Evolutionary conservation across 1,140 invertebrate genomes (phyloP), one percentile per base, ranked within the genome.

Genomic region (Caerostris darwini): DNA sequence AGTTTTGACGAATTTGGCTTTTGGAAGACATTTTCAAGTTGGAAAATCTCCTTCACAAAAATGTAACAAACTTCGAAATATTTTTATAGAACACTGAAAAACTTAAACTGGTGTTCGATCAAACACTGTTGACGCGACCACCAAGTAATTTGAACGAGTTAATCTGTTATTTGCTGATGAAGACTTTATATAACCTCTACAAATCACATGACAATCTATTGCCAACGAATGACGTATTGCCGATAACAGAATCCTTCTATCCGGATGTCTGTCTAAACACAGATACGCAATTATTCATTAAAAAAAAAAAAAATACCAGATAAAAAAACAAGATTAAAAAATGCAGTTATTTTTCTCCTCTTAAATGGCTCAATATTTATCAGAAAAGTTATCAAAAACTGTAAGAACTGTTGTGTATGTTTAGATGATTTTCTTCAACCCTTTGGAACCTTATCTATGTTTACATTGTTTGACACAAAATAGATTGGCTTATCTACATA

Each of bases 1-100:
- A 99, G 96, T 98, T 98, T 96, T 98, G 98, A 64, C 98, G 85
- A 10, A 94, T 64, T 34, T 88, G 85, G 17, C 83, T 87, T 14
- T 71, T 77, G 5, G 61, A 58, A 69, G 83, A 88, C 85, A 89
- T 91, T 56, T 91, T 91, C 3, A 19, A 34, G 19, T 54, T 7
- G 7, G 54, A 61, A 82, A 34, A 82, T 91, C 14, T 54, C 54
- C 19, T 58, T 85, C 14, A 59, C 5, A 50, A 7, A 67, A 85
- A 85, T n/a, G 59, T 19, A 54, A 87, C 58, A 87, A 91, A 34
- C 53, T 67, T 71, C 3, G 17, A 54, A 87, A 92, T 14, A 77
- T 58, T 77, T n/a, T 88, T 77, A 50, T 7, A 34, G 64, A 92
- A 67, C 53, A 56, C 3, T 85, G 58, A 83, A 71, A 89, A 71